These are phyloP conservation scores for Choristoneura rosaceana DNA, from an alignment of 2,888 invertebrate genomes.

Conservation along the genomic window DNA sequence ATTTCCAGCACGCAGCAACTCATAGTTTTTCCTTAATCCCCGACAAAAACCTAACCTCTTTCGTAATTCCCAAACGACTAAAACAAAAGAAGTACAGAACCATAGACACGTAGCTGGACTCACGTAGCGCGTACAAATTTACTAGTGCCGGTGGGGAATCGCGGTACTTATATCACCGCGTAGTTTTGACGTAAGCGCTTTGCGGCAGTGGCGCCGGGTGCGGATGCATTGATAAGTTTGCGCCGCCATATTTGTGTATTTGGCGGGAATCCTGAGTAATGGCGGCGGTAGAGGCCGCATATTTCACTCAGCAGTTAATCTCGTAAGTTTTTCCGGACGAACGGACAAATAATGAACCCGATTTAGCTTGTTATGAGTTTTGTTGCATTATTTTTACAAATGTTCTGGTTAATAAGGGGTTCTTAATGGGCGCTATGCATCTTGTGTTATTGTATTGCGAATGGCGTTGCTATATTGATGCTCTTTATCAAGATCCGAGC, in stretches of 20 bases:
- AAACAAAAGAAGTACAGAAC: conserved; percentile 34
- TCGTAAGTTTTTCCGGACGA: conserved; percentile 42
- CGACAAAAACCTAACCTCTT: conserved; percentile 29
- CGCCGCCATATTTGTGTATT: conserved; percentile 40
- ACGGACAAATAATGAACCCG: conserved; percentile 40
- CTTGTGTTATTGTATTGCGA: conserved; percentile 4
- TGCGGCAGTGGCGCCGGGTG: conserved; percentile 23
- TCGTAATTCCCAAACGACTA: conserved; percentile 33
- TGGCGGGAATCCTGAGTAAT: conserved; percentile 37
- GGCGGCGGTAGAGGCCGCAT: conserved; percentile 33
- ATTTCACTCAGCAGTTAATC: conserved; percentile 42
- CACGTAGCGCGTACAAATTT: conserved; percentile 31
- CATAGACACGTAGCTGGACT: conserved; percentile 32
- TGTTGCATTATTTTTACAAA: conserved; percentile 37
- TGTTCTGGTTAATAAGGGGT: conserved; percentile 18
- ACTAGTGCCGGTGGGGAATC: conserved; percentile 4
- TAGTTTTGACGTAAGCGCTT: background rate
- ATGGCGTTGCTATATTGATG: background rate
- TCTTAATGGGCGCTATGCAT: conserved; percentile 28
- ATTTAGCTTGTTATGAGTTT: conserved; percentile 41
- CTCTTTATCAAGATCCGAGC: background rate
- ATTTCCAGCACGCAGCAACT: conserved; percentile 19
- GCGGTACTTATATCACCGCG: background rate
- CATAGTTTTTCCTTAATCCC: conserved; percentile 30
- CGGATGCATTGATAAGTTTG: conserved; percentile 4